Conservation (phyloP, 2,888 invertebrate species). For the Eupithecia pulchellata region DNA sequence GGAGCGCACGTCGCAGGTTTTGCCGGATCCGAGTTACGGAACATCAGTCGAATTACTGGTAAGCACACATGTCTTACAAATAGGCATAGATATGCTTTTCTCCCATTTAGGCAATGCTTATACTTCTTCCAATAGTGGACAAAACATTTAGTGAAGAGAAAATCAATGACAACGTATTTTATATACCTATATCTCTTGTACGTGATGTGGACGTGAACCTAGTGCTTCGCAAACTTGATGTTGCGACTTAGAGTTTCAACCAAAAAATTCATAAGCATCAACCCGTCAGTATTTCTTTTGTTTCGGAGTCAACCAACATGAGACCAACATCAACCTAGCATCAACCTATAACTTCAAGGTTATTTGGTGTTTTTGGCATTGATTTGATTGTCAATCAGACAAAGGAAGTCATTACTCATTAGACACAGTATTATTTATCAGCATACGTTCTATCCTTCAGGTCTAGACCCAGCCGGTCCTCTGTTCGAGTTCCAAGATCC, state of each 20-base stretch:
- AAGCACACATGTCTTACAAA: neutral
- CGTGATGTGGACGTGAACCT: too few species aligned
- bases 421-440: neutral
- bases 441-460: constrained; percentile 68
- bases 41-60: constrained; percentile 94
- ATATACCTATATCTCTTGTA: too few species aligned
- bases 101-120: too few species aligned
- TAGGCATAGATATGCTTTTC: neutral
- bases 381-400: neutral
- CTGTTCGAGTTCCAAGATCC: constrained; percentile 96
- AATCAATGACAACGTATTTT: too few species aligned
- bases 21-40: constrained; percentile 92
- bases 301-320: neutral
- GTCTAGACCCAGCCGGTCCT: constrained; percentile 95
- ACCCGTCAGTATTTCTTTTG: neutral
- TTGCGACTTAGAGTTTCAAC: neutral
- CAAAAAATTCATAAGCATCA: neutral
- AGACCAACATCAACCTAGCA: too few species aligned
- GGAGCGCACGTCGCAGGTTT: constrained; percentile 97
- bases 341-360: neutral
- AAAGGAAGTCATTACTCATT: neutral
- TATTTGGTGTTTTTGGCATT: neutral
- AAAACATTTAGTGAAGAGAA: too few species aligned
- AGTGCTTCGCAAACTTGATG: neutral
- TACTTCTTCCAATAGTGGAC: too few species aligned